A percentile compares a stretch with the other conserved stretches of the same genome.
Evolutionary conservation across 2,888 invertebrate genomes (phyloP).

Genomic region (Hartigia nigra): DNA sequence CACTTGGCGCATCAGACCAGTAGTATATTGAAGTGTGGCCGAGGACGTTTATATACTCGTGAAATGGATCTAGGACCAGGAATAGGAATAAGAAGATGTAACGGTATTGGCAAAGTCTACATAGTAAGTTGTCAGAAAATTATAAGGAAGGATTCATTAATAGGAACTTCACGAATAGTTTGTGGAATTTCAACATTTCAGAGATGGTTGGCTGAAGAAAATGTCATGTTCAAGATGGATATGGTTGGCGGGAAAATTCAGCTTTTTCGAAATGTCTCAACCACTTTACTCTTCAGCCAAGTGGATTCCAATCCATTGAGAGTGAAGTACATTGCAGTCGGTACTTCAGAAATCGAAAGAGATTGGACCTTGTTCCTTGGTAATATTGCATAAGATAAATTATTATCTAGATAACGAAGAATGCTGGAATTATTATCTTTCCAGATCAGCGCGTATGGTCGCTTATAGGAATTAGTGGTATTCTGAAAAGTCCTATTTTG

Average conservation of each 20-base stretch:
- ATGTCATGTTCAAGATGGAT: conserved; percentile 28
- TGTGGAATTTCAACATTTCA: conserved; percentile 12
- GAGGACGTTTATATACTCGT: conserved; percentile 25
- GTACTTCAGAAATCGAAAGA: conserved; percentile 21
- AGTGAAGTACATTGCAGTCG: conserved; percentile 20
- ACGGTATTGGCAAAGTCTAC: conserved; percentile 28
- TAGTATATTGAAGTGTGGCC: conserved; percentile 31
- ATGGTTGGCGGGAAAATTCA: conserved; percentile 18
- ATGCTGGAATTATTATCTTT: background rate
- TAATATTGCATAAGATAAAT: conserved; percentile 5
- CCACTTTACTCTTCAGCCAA: conserved; percentile 19
- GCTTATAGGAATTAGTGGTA: conserved; percentile 21
- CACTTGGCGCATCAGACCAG: conserved; percentile 26
- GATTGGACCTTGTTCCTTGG: conserved; percentile 20
- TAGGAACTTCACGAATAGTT: conserved; percentile 5
- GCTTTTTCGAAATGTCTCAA: conserved; percentile 27
- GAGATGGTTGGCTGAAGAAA: conserved; percentile 30
- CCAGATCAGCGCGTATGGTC: conserved; percentile 33
- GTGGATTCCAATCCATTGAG: conserved; percentile 20
- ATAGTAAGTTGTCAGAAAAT: conserved; percentile 23
- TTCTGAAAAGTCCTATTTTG: conserved; percentile 27
- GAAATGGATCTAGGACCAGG: conserved; percentile 29
- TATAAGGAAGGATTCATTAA: background rate
- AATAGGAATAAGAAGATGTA: conserved; percentile 28
- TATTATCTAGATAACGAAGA: background rate